These are phyloP conservation scores for Nomada lathburiana DNA, from an alignment of 2,888 invertebrate genomes.

Conservation along the genomic window DNA sequence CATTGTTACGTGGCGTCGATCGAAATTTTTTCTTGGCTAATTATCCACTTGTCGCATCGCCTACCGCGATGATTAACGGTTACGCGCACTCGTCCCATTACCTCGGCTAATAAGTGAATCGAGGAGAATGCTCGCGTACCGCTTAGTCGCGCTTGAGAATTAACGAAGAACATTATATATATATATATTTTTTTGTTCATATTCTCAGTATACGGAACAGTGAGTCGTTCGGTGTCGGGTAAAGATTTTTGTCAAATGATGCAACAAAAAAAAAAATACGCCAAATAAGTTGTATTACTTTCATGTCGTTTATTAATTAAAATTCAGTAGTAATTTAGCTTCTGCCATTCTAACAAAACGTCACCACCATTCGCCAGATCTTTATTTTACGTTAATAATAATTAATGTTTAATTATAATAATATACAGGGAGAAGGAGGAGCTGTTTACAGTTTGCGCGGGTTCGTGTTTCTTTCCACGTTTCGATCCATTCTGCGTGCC, in stretches of 20 bases:
- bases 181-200: too few relatives aligned
- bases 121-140: conserved; percentile 13
- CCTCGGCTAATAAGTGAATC: conserved; percentile 30
- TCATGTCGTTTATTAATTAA: conserved; percentile 85
- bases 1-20: conserved; percentile 21
- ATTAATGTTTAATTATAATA: conserved; percentile 83
- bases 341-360: conserved; percentile 84
- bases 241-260: too few relatives aligned
- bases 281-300: conserved; percentile 81
- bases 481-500: conserved; percentile 31
- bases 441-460: conserved; percentile 48
- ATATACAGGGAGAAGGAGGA: conserved; percentile 78
- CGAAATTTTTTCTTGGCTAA: conserved; percentile 30
- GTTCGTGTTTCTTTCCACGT: conserved; percentile 26
- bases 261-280: conserved; percentile 65
- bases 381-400: conserved; percentile 82
- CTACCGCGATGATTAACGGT: conserved; percentile 54
- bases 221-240: too few relatives aligned
- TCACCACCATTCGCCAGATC: conserved; percentile 81
- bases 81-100: conserved; percentile 36
- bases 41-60: conserved; percentile 55
- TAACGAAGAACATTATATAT: not conserved
- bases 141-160: not conserved
- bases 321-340: conserved; percentile 84
- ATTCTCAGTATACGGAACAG: too few relatives aligned